These are phyloP conservation scores for Campylomormyrus numenius DNA, from an alignment of 2,113 vertebrate genomes.

Conservation along the genomic window DNA sequence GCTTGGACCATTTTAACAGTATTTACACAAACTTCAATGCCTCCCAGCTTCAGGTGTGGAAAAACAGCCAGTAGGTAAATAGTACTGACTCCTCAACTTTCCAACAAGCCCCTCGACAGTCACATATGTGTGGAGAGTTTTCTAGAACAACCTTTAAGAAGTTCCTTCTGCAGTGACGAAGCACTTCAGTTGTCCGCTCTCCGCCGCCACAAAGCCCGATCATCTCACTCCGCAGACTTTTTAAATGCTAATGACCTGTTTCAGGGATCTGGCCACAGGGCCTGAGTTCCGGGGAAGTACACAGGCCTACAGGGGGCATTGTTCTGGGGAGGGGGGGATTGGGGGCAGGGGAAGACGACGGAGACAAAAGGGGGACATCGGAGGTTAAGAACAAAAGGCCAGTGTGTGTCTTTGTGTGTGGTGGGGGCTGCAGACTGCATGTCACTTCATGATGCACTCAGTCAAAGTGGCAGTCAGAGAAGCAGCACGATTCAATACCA, in stretches of 20 bases:
- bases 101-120: not conserved
- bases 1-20: not conserved
- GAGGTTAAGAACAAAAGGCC: constrained; percentile 5
- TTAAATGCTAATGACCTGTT: not conserved
- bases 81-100: not conserved
- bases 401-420: constrained; percentile 3
- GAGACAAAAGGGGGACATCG: not conserved
- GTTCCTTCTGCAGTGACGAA: not conserved
- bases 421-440: not conserved
- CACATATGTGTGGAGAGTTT: not conserved
- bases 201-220: not conserved
- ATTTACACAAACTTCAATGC: not conserved
- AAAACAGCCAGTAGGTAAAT: not conserved
- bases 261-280: not conserved
- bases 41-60: not conserved
- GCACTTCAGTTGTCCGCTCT: not conserved
- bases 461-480: not conserved
- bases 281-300: not conserved
- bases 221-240: not conserved
- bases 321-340: not conserved
- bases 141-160: not conserved
- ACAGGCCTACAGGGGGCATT: not conserved
- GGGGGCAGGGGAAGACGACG: not conserved
- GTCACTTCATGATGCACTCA: not conserved
- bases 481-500: not conserved